Conservation (phyloP, 1,140 invertebrate genomes). For the Papilio polyxenes region DNA sequence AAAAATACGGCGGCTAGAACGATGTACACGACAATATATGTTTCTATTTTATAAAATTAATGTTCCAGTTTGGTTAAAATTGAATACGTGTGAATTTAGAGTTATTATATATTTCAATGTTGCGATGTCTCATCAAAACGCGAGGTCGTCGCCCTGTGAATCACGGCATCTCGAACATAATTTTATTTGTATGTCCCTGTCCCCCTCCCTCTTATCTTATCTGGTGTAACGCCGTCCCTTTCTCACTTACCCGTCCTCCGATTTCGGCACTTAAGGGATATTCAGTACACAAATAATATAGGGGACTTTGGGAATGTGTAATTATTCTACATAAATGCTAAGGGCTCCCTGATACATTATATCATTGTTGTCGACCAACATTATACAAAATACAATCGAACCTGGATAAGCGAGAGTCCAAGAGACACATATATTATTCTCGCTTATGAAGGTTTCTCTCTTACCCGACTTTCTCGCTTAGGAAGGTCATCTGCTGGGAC, state of each 20-base stretch:
- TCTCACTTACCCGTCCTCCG: conserved; percentile 22
- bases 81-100: not conserved
- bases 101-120: conserved; percentile 30
- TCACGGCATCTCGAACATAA: conserved; percentile 59
- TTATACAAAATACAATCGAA: too few relatives aligned
- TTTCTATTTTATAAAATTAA: not conserved
- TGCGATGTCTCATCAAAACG: conserved; percentile 67
- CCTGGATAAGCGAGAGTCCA: too few relatives aligned
- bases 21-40: too few relatives aligned
- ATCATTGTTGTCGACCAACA: not conserved
- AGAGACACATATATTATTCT: too few relatives aligned
- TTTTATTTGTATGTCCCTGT: conserved; percentile 53
- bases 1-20: too few relatives aligned
- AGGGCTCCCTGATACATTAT: not conserved
- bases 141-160: conserved; percentile 60
- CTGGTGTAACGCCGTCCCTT: conserved; percentile 34
- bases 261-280: conserved; percentile 35
- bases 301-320: not conserved
- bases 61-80: not conserved
- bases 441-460: too few relatives aligned
- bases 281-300: conserved; percentile 21
- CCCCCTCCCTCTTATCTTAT: conserved; percentile 54
- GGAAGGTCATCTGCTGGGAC: too few relatives aligned
- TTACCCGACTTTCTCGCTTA: too few relatives aligned
- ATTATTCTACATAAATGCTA: not conserved